Conservation (phyloP, 2,113 vertebrate species). For the Globicephala melas region DNA sequence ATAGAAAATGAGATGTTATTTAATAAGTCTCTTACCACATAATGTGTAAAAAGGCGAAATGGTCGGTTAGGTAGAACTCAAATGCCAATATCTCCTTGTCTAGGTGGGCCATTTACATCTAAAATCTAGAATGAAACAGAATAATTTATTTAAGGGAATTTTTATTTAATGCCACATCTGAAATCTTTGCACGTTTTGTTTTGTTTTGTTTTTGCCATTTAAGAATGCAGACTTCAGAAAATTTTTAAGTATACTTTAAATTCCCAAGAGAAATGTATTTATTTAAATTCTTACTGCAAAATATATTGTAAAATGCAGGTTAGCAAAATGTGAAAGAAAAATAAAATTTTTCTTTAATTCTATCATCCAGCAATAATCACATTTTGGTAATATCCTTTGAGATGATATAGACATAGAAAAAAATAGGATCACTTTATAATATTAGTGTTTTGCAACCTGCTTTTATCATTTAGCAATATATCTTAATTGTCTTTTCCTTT, state of each 20-base stretch:
- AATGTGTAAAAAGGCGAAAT: slow-evolving; percentile 84
- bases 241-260: slow-evolving; percentile 3
- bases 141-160: not conserved
- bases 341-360: not conserved
- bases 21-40: slow-evolving; percentile 80
- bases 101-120: slow-evolving; percentile 82
- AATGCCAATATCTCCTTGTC: slow-evolving; percentile 86
- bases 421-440: not conserved
- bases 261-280: not conserved
- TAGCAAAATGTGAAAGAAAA: slow-evolving; percentile 25
- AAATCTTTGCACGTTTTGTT: not conserved
- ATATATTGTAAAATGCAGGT: not conserved
- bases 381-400: slow-evolving; percentile 31
- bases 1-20: slow-evolving; percentile 6
- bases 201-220: not conserved
- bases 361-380: not conserved
- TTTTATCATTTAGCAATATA: not conserved
- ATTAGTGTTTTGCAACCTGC: not conserved
- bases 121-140: slow-evolving; percentile 82
- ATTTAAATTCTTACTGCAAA: slow-evolving; percentile 36
- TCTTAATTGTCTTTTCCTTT: not conserved
- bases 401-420: not conserved
- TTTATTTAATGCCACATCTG: not conserved
- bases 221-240: not conserved
- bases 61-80: slow-evolving; percentile 82